These are phyloP conservation scores for Halcyon senegalensis DNA, from an alignment of 2,113 vertebrate genomes.

Conservation along the genomic window DNA sequence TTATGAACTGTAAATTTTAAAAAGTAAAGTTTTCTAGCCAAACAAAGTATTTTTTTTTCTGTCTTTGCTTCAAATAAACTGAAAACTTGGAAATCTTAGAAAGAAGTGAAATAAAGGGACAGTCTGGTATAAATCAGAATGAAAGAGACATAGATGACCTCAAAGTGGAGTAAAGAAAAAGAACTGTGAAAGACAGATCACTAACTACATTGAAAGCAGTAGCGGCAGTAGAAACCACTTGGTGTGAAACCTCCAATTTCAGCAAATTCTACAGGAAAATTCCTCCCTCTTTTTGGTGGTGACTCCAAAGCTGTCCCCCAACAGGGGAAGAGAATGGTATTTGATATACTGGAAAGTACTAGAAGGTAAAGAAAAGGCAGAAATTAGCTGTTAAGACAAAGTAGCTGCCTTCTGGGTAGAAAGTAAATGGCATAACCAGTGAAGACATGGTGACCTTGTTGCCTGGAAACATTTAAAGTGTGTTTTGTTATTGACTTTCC, in stretches of 20 bases:
- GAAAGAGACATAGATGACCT: background rate
- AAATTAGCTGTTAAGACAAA: conserved; percentile 8
- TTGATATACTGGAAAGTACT: background rate
- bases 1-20: background rate
- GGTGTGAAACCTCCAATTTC: background rate
- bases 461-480: conserved; percentile 22
- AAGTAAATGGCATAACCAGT: background rate
- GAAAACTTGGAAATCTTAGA: background rate
- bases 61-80: background rate
- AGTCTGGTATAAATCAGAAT: background rate
- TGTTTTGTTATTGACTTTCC: conserved; percentile 3
- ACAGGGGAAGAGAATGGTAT: background rate
- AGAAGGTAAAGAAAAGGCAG: conserved; percentile 7
- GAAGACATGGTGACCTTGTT: conserved; percentile 6
- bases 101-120: background rate
- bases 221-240: background rate
- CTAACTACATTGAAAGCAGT: background rate
- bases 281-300: background rate
- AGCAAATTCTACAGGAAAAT: background rate
- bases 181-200: background rate
- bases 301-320: background rate
- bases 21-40: background rate
- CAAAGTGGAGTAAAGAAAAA: background rate
- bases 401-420: background rate
- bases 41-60: background rate